Percentiles rank a stretch among this genome's conserved stretches.
Conservation (phyloP, 2,113 vertebrate genomes). For the Gadus macrocephalus region DNA sequence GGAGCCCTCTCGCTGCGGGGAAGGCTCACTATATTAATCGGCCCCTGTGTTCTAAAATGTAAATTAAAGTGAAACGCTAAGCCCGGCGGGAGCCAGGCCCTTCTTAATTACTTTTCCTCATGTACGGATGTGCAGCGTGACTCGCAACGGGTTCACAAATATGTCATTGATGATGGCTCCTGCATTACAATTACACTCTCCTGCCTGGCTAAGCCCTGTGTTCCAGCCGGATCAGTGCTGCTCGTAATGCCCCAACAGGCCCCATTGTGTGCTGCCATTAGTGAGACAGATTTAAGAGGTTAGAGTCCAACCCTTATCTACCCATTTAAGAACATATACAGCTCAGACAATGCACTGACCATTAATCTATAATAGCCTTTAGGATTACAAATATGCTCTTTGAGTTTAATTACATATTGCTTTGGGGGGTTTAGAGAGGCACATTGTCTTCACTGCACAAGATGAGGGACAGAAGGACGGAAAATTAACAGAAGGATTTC, state of each 20-base stretch:
- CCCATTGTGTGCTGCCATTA: conserved; percentile 62
- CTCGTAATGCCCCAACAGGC: conserved; percentile 48
- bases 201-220: conserved; percentile 53
- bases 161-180: conserved; percentile 59
- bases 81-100: conserved; percentile 52
- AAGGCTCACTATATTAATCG: conserved; percentile 58
- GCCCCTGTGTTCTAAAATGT: conserved; percentile 49
- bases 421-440: conserved; percentile 57
- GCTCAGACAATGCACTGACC: conserved; percentile 68
- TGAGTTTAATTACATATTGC: conserved; percentile 78
- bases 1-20: conserved; percentile 52
- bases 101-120: conserved; percentile 62
- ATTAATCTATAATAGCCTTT: conserved; percentile 76
- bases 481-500: conserved; percentile 62
- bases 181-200: conserved; percentile 65
- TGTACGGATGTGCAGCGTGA: conserved; percentile 50
- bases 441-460: background rate
- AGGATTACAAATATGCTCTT: conserved; percentile 77
- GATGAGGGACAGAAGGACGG: conserved; percentile 54
- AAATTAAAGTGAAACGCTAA: conserved; percentile 63
- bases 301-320: conserved; percentile 65
- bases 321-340: conserved; percentile 70
- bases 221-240: conserved; percentile 46
- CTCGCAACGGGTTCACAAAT: conserved; percentile 63
- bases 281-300: conserved; percentile 58